phyloP scores from a whole-genome alignment of 1,140 invertebrate species.

The Pogonognathellus flavescens region DNA sequence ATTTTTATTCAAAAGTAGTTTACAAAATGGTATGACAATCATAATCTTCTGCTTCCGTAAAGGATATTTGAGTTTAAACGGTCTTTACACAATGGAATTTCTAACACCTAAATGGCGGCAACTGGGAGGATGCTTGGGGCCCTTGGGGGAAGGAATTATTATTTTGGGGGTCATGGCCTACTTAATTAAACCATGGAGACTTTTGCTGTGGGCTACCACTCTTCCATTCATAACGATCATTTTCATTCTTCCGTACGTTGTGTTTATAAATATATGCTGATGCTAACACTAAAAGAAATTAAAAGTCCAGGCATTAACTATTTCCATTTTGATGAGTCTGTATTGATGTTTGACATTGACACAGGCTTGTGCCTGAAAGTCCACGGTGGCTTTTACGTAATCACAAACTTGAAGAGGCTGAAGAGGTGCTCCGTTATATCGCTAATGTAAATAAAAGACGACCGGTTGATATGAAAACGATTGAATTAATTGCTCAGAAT shows the following conservation, averaged over 20 bases:
- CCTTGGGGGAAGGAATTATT: slow-evolving; percentile 63
- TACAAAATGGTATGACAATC: background rate
- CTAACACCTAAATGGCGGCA: slow-evolving; percentile 64
- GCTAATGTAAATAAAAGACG: slow-evolving; percentile 68
- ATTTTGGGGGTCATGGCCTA: slow-evolving; percentile 62
- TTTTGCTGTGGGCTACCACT: slow-evolving; percentile 51
- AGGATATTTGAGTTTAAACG: slow-evolving; percentile 62
- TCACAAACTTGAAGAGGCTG: slow-evolving; percentile 70
- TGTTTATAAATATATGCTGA: background rate
- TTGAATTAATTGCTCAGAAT: slow-evolving; percentile 37
- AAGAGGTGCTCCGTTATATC: slow-evolving; percentile 69
- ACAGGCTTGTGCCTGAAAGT: slow-evolving; percentile 70
- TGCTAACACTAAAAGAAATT: too few relatives aligned
- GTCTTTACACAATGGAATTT: slow-evolving; percentile 65
- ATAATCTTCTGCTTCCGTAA: background rate
- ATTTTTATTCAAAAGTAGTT: too few relatives aligned
- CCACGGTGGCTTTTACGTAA: slow-evolving; percentile 72
- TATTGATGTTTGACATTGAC: background rate
- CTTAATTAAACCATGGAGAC: slow-evolving; percentile 61
- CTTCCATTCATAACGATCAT: slow-evolving; percentile 57
- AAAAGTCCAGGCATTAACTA: too few relatives aligned
- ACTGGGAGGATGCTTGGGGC: slow-evolving; percentile 57
- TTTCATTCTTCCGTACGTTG: slow-evolving; percentile 59
- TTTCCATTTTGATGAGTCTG: background rate
- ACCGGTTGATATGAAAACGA: slow-evolving; percentile 1